Percentiles rank a stretch among this genome's conserved stretches.
Evolutionary conservation across 2,113 vertebrate species (phyloP).

Genomic region (Lycaon pictus): DNA sequence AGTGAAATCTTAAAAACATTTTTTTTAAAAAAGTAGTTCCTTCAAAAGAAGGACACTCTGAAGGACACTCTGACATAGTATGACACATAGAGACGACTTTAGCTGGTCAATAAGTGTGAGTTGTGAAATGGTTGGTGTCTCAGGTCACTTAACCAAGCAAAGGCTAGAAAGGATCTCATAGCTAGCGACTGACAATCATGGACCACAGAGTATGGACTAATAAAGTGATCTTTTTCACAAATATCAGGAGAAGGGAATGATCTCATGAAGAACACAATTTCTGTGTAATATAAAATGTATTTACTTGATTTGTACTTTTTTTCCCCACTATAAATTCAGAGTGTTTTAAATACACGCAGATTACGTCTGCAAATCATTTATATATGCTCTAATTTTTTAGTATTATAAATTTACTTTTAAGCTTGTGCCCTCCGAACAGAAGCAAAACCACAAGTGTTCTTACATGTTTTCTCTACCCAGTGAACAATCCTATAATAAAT

Average conservation of each 20-base stretch:
- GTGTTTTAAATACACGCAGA: constrained; percentile 18
- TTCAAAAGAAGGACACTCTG: background rate
- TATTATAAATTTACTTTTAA: constrained; percentile 26
- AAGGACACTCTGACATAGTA: background rate
- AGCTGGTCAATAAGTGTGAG: background rate
- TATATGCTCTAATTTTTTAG: background rate
- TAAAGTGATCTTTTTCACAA: background rate
- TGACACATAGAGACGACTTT: background rate
- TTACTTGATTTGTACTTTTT: background rate
- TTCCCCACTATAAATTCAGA: background rate
- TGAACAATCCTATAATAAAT: background rate
- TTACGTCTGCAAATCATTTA: background rate
- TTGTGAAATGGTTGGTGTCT: background rate
- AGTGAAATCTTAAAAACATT: too few species aligned
- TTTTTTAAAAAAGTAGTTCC: background rate
- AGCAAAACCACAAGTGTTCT: background rate
- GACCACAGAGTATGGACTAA: background rate
- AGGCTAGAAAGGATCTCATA: background rate
- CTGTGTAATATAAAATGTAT: background rate
- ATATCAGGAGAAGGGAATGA: background rate
- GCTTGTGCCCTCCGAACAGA: background rate
- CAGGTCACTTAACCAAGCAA: background rate
- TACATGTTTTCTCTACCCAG: background rate
- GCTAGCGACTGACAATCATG: background rate
- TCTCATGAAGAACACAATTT: background rate